These are phyloP conservation scores for Phengaris alcon DNA, from an alignment of 2,888 invertebrate species.

Conservation along the genomic window DNA sequence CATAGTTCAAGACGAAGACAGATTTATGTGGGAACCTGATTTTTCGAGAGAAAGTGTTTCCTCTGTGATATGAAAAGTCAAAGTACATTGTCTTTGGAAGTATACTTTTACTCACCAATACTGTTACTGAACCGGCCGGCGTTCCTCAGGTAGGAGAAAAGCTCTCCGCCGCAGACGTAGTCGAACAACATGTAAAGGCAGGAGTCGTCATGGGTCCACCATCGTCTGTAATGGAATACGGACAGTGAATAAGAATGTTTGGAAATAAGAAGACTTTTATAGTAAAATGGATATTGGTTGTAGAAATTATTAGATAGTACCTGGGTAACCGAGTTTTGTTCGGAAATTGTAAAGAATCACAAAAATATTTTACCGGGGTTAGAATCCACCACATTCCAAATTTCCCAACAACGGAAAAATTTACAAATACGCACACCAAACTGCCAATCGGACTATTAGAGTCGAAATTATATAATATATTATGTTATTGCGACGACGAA, in stretches of 20 bases:
- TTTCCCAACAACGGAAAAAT: too few relatives aligned
- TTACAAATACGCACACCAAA: too few relatives aligned
- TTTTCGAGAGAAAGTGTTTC: conserved; percentile 7
- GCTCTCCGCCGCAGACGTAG: conserved; percentile 97
- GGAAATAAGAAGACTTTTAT: background rate
- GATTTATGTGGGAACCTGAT: conserved; percentile 23
- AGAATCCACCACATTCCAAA: too few relatives aligned
- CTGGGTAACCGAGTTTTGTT: too few relatives aligned
- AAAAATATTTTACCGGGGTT: too few relatives aligned
- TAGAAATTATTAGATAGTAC: background rate
- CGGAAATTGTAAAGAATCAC: too few relatives aligned
- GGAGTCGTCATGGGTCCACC: conserved; percentile 93
- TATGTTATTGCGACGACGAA: too few relatives aligned
- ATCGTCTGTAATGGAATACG: conserved; percentile 82
- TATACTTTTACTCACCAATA: conserved; percentile 77
- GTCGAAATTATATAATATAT: too few relatives aligned
- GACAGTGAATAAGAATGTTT: background rate
- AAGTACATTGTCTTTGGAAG: background rate
- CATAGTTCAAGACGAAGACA: conserved; percentile 4
- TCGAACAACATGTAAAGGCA: conserved; percentile 98
- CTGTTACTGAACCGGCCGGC: conserved; percentile 93
- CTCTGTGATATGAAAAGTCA: background rate
- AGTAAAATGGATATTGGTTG: background rate
- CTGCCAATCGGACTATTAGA: too few relatives aligned
- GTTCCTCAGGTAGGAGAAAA: conserved; percentile 96